Evolutionary conservation across 2,797 vertebrate species (phyloP).

Genomic region (Loriculus beryllinus): DNA sequence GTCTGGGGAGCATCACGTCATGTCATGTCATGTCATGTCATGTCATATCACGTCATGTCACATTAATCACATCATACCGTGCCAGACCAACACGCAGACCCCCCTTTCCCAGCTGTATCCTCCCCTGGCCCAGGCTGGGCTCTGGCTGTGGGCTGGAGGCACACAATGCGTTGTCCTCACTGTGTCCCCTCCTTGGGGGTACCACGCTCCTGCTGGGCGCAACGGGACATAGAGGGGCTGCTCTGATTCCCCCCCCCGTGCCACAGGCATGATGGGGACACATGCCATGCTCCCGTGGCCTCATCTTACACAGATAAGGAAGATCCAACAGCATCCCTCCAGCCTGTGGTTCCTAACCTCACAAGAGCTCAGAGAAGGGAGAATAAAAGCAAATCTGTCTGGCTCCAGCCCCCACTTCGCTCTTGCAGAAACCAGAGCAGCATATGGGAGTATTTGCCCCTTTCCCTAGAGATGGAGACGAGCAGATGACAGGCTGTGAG

Average conservation of each 20-base stretch:
- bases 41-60: too few relatives aligned
- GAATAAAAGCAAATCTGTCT: constrained; percentile 69
- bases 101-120: neutral
- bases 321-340: neutral
- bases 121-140: neutral
- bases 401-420: constrained; percentile 26
- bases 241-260: fast-evolving
- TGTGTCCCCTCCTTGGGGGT: neutral
- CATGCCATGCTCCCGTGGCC: neutral
- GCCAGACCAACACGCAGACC: neutral
- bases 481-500: constrained; percentile 48
- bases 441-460: constrained; percentile 56
- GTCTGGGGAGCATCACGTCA: neutral
- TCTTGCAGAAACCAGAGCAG: constrained; percentile 29
- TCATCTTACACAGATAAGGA: neutral
- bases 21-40: too few relatives aligned
- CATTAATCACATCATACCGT: fast-evolving
- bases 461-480: constrained; percentile 37
- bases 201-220: neutral
- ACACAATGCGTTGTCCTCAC: neutral
- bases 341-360: neutral
- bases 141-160: neutral
- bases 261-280: fast-evolving
- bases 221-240: neutral
- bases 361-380: constrained; percentile 47